phyloP scores from a whole-genome alignment of 2,888 invertebrate genomes.

The Cyaniris semiargus region DNA sequence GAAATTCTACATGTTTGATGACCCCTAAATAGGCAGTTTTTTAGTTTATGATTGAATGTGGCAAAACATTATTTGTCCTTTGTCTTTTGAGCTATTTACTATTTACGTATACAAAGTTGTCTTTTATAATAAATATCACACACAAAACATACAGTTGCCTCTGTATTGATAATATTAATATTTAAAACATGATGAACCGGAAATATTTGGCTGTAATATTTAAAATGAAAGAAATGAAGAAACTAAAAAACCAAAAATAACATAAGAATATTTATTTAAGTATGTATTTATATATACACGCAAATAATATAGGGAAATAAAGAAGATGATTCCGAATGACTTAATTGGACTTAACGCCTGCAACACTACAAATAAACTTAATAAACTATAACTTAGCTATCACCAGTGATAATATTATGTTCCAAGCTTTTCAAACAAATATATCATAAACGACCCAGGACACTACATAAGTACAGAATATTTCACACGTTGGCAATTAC shows the following conservation, averaged over 20 bases:
- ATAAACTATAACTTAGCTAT: background rate
- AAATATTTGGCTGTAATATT: background rate
- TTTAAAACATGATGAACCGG: background rate
- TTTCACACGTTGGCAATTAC: background rate
- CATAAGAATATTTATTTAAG: slow-evolving; percentile 7
- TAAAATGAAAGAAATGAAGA: background rate
- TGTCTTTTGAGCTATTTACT: background rate
- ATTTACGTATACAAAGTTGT: background rate
- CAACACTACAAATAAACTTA: background rate
- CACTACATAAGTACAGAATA: background rate
- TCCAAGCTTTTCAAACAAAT: background rate
- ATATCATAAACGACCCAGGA: background rate
- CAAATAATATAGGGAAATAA: background rate
- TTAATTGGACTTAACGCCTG: background rate
- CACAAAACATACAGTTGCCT: background rate
- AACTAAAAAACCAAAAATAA: background rate
- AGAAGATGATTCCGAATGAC: slow-evolving; percentile 2
- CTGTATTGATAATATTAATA: background rate
- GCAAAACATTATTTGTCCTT: too few relatives aligned
- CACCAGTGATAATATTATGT: background rate
- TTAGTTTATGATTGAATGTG: too few relatives aligned
- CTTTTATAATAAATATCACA: background rate
- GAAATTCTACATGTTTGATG: too few relatives aligned
- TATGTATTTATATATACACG: background rate
- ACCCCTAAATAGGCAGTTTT: too few relatives aligned